phyloP scores from a whole-genome alignment of 2,113 vertebrate species.

The Paramormyrops kingsleyae region DNA sequence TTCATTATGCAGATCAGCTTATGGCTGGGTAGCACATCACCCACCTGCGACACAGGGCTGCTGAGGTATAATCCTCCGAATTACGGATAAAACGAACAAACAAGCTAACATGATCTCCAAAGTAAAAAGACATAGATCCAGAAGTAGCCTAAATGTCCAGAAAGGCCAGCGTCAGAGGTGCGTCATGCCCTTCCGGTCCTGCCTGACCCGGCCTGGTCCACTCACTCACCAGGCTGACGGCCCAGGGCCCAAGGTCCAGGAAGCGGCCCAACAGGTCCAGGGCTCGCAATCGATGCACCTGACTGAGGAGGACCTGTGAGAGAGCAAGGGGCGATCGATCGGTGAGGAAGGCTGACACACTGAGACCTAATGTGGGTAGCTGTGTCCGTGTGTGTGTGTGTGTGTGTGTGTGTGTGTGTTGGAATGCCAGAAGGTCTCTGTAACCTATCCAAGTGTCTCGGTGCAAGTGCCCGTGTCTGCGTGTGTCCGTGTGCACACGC shows the following conservation, averaged over 20 bases:
- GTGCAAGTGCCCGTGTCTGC: slow-evolving; percentile 7
- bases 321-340: slow-evolving; percentile 37
- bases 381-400: slow-evolving; percentile 12
- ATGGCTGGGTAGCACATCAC: background rate
- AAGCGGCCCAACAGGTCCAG: slow-evolving; percentile 88
- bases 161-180: background rate
- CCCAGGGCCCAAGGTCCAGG: slow-evolving; percentile 95
- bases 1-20: background rate
- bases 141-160: background rate
- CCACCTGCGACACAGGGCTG: background rate
- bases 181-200: background rate
- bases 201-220: background rate
- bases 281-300: slow-evolving; percentile 89
- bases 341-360: background rate
- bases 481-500: background rate
- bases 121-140: background rate
- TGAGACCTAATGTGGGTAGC: background rate
- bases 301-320: slow-evolving; percentile 90
- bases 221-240: slow-evolving; percentile 79
- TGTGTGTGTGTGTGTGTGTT: slow-evolving; percentile 2
- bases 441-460: background rate
- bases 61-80: background rate
- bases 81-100: background rate
- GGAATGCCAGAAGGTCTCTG: background rate
- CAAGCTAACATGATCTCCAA: background rate